Conservation (phyloP, 1,140 invertebrate genomes). For the Popillia japonica region DNA sequence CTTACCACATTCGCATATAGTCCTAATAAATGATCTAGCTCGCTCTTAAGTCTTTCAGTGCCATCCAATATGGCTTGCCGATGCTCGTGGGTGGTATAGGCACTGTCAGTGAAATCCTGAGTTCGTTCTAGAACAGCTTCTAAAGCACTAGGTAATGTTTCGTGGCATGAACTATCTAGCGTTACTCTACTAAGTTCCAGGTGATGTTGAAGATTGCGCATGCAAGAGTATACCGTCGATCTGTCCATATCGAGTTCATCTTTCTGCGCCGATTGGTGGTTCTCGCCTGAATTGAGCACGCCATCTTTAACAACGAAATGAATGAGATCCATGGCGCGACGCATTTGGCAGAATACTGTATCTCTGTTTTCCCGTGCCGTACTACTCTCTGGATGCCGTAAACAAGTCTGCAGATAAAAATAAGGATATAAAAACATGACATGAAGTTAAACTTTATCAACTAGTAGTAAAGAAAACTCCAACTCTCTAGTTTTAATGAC, state of each 20-base stretch:
- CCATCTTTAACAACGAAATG: constrained; percentile 97
- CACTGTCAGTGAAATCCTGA: constrained; percentile 99
- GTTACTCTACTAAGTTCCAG: constrained; percentile 83
- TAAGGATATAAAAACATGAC: too few relatives aligned
- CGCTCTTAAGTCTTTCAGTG: constrained; percentile 82
- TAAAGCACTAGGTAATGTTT: constrained; percentile 82
- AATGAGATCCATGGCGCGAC: constrained; percentile 95
- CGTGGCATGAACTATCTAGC: constrained; percentile 68
- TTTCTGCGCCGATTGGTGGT: constrained; percentile 48
- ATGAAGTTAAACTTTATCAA: too few relatives aligned
- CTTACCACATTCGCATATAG: constrained; percentile 85
- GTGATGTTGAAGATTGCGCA: constrained; percentile 84
- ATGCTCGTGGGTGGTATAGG: constrained; percentile 97
- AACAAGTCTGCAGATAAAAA: constrained; percentile 82
- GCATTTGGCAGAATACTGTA: constrained; percentile 97
- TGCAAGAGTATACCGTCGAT: constrained; percentile 76
- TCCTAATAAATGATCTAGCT: constrained; percentile 86
- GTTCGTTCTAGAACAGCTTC: constrained; percentile 93
- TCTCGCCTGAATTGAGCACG: constrained; percentile 65
- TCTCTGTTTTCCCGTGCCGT: constrained; percentile 94
- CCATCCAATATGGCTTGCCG: constrained; percentile 76
- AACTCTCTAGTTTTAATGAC: too few relatives aligned
- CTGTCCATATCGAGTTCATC: constrained; percentile 77
- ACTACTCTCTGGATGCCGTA: constrained; percentile 93
- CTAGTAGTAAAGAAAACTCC: too few relatives aligned